Evolutionary conservation across 2,113 vertebrate species (phyloP), one percentile per base, ranked within the genome.

Genomic region (Centropristis striata): DNA sequence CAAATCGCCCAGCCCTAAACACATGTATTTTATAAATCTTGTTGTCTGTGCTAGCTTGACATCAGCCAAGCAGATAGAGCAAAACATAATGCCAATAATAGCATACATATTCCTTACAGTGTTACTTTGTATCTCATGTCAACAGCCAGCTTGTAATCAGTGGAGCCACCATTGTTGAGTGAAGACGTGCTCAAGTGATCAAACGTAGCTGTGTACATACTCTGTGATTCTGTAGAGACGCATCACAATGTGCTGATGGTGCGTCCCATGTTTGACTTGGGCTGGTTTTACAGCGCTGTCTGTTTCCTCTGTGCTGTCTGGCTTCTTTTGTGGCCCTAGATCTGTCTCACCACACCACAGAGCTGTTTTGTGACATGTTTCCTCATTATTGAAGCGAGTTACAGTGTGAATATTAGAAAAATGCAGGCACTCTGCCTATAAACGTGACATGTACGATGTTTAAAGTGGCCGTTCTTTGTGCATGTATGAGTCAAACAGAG

Each of bases 391-490:
- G 15, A 7, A 60, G 39, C 18, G 2, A 61, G 39, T 73, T 4
- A 6, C 53, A 61, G 65, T 71, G 46, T 51, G 75, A 65, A 51
- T 64, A 79, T 89, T 71, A 67, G 36, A 86, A 85, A 89, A 94
- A 88, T 85, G 32, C 75, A 37, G 32, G 9, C 76, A 50, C 5
- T 28, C n/a, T 4, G 70, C 18, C 4, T 37, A 54, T 63, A 59
- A 81, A 78, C 44, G 21, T 65, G 71, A 75, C 89, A 88, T 81
- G 91, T 42, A 70, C 32, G n/a, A 8, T 32, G 65, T 84, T 82
- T 75, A 54, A 75, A 85, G 86, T 81, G 60, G 47, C 39, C 18
- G n/a, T 46, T 69, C 51, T 81, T 68, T 84, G 54, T 15, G 7
- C 36, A 25, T 58, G 51, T 44, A 49, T 73, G 68, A 88, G 80